phyloP scores from a whole-genome alignment of 1,140 invertebrate genomes.

The Diorhabda carinulata region DNA sequence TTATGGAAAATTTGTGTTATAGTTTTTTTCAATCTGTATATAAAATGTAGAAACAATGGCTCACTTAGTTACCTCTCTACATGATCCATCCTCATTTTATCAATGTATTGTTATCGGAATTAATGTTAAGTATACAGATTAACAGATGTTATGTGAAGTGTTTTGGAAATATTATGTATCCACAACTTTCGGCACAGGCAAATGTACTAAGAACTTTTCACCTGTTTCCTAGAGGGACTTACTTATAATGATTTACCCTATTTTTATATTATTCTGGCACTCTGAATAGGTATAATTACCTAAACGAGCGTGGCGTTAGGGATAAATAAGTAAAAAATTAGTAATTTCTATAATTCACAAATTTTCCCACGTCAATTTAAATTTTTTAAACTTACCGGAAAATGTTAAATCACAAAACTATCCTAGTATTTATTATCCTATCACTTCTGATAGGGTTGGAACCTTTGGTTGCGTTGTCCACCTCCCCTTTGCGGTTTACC shows the following conservation, averaged over 20 bases:
- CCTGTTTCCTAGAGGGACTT: not conserved
- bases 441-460: constrained; percentile 66
- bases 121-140: too few relatives aligned
- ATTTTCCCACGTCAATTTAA: too few relatives aligned
- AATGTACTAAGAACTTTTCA: not conserved
- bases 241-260: not conserved
- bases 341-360: too few relatives aligned
- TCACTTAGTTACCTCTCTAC: too few relatives aligned
- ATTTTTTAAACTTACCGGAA: constrained; percentile 17
- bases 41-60: too few relatives aligned
- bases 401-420: constrained; percentile 14
- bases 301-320: not conserved
- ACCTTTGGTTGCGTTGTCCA: constrained; percentile 68
- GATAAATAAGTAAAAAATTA: not conserved
- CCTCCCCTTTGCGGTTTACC: constrained; percentile 61
- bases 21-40: too few relatives aligned
- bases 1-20: too few relatives aligned
- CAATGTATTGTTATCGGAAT: too few relatives aligned
- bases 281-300: not conserved
- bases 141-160: too few relatives aligned
- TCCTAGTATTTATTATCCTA: not conserved
- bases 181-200: not conserved
- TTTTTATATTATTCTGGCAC: not conserved
- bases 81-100: too few relatives aligned
- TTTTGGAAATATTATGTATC: not conserved